Base-by-base conservation (phyloP, 1,140 invertebrate genomes). In the Sycophaga agraensis region DNA sequence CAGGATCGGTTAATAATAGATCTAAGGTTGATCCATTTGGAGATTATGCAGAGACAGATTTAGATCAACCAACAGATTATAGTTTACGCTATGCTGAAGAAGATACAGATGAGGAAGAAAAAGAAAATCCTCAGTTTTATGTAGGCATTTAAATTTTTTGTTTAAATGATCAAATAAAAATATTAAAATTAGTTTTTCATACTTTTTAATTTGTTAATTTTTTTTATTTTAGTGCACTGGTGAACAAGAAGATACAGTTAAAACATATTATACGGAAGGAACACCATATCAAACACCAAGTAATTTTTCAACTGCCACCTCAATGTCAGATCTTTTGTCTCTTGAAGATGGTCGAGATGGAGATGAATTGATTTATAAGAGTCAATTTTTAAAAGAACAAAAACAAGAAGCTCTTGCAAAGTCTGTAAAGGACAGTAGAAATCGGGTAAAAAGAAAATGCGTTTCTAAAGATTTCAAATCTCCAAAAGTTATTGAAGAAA, bases 181-280 rank as follows among this genome's bases (percentile, higher is more conserved):
- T 14, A 39, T 39, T 39, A 39, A 9, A 42, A 9, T 14, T 42
- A 17, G 4, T 42, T 19, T 4, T n/a, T 19, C 9, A 19, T 17
- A 16, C 5, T 22, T 12, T 5, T 40, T 14, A 48, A 4, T 56
- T 34, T 37, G 16, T 35, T 28, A 60, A 54, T 4, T 17, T 24
- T 37, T 17, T 21, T 39, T 48, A 8, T 26, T 49, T 34, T 46
- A 63, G 54, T 63, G 61, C 19, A 57, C 37, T 42, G 21, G 19
- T 26, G 80, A 81, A 40, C 78, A 84, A 59, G 90, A 92, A 67
- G 94, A 97, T 72, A 91, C 92, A 2, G 85, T 96, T 2, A 94
- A 93, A 74, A 95, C 93, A 45, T 97, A 96, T 72, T 95, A 90
- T 69, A 97, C 94, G 0, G 96, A 97, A 82, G 94, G 92, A 19